Percentiles rank a stretch among this genome's conserved stretches.
These are phyloP conservation scores for Orthosia cruda DNA, from an alignment of 2,888 invertebrate species.

Conservation along the genomic window DNA sequence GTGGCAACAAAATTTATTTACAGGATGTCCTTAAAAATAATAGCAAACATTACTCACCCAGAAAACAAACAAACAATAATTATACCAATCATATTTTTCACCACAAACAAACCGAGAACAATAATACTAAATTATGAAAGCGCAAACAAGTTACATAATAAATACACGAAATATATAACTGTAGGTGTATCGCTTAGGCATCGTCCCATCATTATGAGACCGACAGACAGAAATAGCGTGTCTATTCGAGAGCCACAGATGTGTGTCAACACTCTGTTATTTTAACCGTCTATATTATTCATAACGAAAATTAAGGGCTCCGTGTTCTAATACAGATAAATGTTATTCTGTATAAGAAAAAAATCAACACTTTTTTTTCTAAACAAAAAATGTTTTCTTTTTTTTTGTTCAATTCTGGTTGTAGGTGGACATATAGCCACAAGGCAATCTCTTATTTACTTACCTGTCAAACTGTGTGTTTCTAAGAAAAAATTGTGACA, in stretches of 20 bases:
- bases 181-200: constrained; percentile 70
- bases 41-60: constrained; percentile 1
- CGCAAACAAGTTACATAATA: constrained; percentile 42
- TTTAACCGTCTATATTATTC: constrained; percentile 79
- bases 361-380: no score
- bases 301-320: constrained; percentile 74
- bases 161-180: constrained; percentile 38
- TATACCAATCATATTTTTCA: neutral
- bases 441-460: no score
- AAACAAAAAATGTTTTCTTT: no score
- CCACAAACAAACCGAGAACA: constrained; percentile 23
- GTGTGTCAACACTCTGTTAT: constrained; percentile 89
- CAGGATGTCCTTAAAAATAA: neutral
- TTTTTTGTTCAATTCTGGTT: no score
- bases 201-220: constrained; percentile 86
- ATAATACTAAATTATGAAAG: constrained; percentile 46
- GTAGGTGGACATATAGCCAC: no score
- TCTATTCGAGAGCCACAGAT: constrained; percentile 85
- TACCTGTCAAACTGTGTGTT: no score
- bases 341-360: no score
- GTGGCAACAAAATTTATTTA: neutral
- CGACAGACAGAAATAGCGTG: constrained; percentile 85
- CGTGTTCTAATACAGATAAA: constrained; percentile 49
- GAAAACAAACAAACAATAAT: constrained; percentile 6
- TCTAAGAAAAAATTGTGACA: no score